A percentile compares a stretch with the other conserved stretches of the same genome.
Conservation (phyloP, 2,113 vertebrate species). For the Mohoua ochrocephala region DNA sequence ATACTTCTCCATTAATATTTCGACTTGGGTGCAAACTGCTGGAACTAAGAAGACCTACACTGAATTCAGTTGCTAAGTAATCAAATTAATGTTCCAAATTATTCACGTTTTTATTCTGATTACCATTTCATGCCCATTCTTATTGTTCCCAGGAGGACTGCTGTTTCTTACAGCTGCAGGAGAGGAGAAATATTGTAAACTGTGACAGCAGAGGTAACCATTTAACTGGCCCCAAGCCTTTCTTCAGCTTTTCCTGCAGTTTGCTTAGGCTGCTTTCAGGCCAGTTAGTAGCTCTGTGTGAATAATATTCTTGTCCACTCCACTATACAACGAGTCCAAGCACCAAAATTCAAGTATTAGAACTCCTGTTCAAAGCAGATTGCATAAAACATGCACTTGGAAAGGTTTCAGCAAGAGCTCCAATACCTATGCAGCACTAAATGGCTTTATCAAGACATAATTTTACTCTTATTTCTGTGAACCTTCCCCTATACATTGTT, state of each 20-base stretch:
- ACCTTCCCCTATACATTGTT: neutral
- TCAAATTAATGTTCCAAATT: neutral
- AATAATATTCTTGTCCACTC: neutral
- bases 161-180: neutral
- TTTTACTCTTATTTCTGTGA: neutral
- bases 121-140: neutral
- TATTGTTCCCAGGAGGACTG: neutral
- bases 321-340: neutral
- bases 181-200: neutral
- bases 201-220: neutral
- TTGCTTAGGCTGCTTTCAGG: neutral
- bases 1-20: neutral
- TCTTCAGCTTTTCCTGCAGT: neutral
- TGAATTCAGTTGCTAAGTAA: neutral
- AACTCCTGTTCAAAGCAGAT: neutral
- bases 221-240: neutral
- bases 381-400: neutral
- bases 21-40: neutral
- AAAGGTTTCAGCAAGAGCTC: neutral
- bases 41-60: neutral
- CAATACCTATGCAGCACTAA: neutral
- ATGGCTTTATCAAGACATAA: neutral
- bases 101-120: neutral
- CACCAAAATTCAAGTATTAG: neutral
- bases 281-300: neutral